Evolutionary conservation across 53 echinoderm and acorn worm genomes (phyloP).

Genomic region (Patiria pectinifera): DNA sequence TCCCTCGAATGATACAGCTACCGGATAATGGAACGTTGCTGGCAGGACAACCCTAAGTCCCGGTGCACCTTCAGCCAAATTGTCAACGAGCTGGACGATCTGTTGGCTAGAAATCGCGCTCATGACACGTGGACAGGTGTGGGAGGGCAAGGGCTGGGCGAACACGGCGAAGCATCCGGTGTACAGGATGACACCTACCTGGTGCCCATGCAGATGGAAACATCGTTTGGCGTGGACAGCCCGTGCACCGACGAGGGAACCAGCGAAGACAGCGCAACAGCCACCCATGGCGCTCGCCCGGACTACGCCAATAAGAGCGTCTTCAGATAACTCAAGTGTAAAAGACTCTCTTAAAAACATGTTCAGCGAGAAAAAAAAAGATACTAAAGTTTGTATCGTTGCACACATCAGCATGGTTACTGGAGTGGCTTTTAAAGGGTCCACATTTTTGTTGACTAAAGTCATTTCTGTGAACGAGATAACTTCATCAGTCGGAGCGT

Average conservation of each 20-base stretch:
- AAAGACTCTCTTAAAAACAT: too few species aligned
- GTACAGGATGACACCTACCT: neutral
- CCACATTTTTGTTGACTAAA: too few species aligned
- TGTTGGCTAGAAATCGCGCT: neutral
- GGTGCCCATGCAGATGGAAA: neutral
- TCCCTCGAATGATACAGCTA: neutral
- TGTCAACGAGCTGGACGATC: neutral
- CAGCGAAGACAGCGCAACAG: neutral
- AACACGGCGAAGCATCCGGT: neutral
- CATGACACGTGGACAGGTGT: neutral
- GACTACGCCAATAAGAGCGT: neutral
- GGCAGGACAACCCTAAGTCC: neutral
- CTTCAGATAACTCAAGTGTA: neutral
- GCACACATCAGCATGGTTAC: too few species aligned
- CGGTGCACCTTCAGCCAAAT: slow-evolving; percentile 1
- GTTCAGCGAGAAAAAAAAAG: too few species aligned
- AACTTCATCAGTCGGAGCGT: too few species aligned
- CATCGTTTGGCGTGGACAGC: neutral
- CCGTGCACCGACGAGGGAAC: neutral
- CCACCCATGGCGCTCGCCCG: neutral
- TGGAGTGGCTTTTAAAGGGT: too few species aligned
- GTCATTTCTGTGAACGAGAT: too few species aligned
- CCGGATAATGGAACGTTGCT: neutral
- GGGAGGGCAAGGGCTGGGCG: neutral
- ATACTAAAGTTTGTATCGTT: too few species aligned